These are phyloP conservation scores for Lacanobia oleracea DNA, from an alignment of 2,888 invertebrate genomes.

Conservation along the genomic window DNA sequence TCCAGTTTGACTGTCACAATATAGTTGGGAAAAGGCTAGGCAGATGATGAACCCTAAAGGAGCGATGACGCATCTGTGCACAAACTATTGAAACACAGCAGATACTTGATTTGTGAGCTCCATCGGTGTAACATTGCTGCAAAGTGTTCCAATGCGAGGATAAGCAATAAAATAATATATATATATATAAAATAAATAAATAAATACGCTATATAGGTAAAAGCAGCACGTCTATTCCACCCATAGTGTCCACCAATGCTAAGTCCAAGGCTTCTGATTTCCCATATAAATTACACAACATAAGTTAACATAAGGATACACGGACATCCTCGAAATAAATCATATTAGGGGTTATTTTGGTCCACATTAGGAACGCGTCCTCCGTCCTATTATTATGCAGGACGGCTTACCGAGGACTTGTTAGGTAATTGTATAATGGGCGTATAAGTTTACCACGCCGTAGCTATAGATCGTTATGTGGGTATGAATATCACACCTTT, in stretches of 20 bases:
- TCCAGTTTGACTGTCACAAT: too few relatives aligned
- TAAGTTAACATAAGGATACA: conserved; percentile 42
- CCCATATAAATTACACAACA: conserved; percentile 42
- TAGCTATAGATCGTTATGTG: conserved; percentile 21
- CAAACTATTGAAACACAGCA: too few relatives aligned
- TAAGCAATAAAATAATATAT: too few relatives aligned
- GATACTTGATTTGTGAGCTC: too few relatives aligned
- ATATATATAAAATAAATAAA: too few relatives aligned
- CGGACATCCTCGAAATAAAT: conserved; percentile 52
- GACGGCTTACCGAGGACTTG: conserved; percentile 51
- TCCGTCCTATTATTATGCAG: conserved; percentile 53
- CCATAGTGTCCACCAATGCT: background rate
- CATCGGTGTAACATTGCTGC: too few relatives aligned
- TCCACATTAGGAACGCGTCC: conserved; percentile 44
- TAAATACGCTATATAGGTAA: too few relatives aligned
- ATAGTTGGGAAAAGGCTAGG: too few relatives aligned
- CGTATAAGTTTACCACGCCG: conserved; percentile 40
- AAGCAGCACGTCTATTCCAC: background rate
- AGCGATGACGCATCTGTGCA: too few relatives aligned
- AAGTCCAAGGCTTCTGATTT: conserved; percentile 17
- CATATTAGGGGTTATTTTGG: conserved; percentile 55
- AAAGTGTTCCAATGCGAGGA: too few relatives aligned
- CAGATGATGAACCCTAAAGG: too few relatives aligned
- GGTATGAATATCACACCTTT: conserved; percentile 14
- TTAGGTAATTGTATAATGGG: conserved; percentile 57